phyloP scores from a whole-genome alignment of 2,888 invertebrate genomes.

The Didymodactylos carnosus region DNA sequence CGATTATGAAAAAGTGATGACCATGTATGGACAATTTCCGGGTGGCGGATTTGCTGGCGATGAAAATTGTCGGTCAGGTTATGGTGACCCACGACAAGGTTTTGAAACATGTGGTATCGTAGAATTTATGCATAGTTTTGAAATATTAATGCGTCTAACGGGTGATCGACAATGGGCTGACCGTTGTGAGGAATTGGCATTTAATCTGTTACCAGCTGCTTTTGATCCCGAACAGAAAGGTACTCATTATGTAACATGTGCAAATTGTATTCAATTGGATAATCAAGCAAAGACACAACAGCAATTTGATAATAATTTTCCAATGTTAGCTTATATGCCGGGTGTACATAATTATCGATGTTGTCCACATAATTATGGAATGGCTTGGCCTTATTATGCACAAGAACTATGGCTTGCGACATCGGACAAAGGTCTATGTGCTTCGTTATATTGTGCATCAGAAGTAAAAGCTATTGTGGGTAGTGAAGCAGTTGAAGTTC shows the following conservation, averaged over 20 bases:
- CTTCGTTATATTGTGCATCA: neutral
- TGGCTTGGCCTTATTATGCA: neutral
- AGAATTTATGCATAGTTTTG: neutral
- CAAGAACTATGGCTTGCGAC: neutral
- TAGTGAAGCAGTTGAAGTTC: neutral
- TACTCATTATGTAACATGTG: neutral
- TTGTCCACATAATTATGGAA: neutral
- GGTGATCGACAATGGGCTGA: neutral
- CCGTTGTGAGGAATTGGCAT: neutral
- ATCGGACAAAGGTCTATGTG: neutral
- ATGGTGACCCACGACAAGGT: constrained; percentile 1
- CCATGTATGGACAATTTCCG: neutral
- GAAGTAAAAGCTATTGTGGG: neutral
- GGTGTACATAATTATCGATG: neutral
- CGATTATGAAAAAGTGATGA: neutral
- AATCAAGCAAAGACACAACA: neutral
- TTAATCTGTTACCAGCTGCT: neutral
- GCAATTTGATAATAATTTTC: neutral
- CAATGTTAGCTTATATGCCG: neutral
- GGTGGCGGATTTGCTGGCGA: neutral
- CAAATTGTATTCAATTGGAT: neutral
- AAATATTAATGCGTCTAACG: neutral
- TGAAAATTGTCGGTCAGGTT: neutral
- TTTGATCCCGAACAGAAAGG: neutral
- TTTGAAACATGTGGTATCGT: neutral